phyloP scores from a whole-genome alignment of 2,888 invertebrate genomes.

The Calameuta filiformis region DNA sequence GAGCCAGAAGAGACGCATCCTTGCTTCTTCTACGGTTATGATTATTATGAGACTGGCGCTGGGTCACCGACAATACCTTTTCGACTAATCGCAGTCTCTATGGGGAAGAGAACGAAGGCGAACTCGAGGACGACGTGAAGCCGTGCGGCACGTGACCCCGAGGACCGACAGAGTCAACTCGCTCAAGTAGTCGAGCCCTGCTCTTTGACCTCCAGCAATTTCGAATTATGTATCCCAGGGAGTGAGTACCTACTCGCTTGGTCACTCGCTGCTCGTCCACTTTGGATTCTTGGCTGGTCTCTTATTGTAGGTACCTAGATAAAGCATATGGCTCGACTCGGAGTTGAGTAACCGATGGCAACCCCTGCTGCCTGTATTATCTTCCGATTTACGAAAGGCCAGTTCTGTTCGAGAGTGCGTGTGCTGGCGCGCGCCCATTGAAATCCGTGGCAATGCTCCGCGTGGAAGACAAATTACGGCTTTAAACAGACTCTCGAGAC shows the following conservation, averaged over 20 bases:
- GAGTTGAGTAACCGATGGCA: not conserved
- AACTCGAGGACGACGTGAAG: conserved; percentile 39
- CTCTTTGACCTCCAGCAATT: conserved; percentile 64
- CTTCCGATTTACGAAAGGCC: not conserved
- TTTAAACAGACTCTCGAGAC: conserved; percentile 1
- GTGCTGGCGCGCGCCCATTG: conserved; percentile 31
- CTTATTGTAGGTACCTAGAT: not conserved
- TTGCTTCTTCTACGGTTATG: not conserved
- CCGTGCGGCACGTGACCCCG: conserved; percentile 63
- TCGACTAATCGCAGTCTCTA: not conserved
- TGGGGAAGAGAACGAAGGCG: conserved; percentile 21
- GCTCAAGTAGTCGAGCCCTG: conserved; percentile 64
- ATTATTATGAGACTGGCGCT: not conserved
- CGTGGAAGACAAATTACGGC: conserved; percentile 48
- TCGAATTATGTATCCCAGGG: conserved; percentile 44
- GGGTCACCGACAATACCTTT: not conserved
- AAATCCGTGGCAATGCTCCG: conserved; percentile 36
- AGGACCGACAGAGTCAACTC: conserved; percentile 61
- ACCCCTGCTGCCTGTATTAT: not conserved
- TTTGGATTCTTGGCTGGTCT: not conserved
- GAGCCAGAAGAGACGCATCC: not conserved
- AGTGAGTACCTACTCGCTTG: not conserved
- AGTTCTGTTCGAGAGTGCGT: not conserved
- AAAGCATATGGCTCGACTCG: not conserved
- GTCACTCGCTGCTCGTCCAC: not conserved